A percentile compares a stretch with the other conserved stretches of the same genome.
These are phyloP conservation scores for Buathra laborator DNA, from an alignment of 2,888 invertebrate species.

Conservation along the genomic window DNA sequence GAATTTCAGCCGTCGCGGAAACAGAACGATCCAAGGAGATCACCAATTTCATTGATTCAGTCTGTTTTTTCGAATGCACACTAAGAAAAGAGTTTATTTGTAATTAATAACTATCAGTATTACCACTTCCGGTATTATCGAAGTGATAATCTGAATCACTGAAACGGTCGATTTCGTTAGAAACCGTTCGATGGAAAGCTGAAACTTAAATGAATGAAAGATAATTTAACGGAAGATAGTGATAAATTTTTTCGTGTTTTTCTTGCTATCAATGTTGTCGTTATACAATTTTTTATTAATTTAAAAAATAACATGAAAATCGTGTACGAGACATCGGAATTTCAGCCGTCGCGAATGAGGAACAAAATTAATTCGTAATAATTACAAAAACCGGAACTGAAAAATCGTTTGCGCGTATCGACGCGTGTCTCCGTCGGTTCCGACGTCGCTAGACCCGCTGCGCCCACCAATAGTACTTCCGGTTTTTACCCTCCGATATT, in stretches of 20 bases:
- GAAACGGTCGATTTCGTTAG: not conserved
- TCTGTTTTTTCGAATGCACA: no score
- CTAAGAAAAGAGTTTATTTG: no score
- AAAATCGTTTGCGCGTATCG: conserved; percentile 24
- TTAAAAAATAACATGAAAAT: no score
- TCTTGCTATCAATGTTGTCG: no score
- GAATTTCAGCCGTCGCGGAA: not conserved
- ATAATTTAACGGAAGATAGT: no score
- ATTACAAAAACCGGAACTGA: conserved; percentile 56
- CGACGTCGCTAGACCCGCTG: conserved; percentile 46
- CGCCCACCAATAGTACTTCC: conserved; percentile 61
- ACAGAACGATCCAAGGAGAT: not conserved
- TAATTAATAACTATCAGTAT: no score
- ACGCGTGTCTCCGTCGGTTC: conserved; percentile 69
- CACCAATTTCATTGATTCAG: no score
- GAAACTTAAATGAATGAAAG: no score
- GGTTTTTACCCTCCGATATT: conserved; percentile 56
- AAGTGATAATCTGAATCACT: not conserved
- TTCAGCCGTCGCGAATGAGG: conserved; percentile 5
- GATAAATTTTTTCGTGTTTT: no score
- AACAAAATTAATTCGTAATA: conserved; percentile 38
- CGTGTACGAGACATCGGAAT: not conserved
- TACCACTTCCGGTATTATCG: no score
- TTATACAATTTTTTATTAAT: no score
- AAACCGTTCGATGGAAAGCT: no score